These are phyloP conservation scores for Augochlorella aurata DNA, from an alignment of 2,888 invertebrate genomes.

Conservation along the genomic window DNA sequence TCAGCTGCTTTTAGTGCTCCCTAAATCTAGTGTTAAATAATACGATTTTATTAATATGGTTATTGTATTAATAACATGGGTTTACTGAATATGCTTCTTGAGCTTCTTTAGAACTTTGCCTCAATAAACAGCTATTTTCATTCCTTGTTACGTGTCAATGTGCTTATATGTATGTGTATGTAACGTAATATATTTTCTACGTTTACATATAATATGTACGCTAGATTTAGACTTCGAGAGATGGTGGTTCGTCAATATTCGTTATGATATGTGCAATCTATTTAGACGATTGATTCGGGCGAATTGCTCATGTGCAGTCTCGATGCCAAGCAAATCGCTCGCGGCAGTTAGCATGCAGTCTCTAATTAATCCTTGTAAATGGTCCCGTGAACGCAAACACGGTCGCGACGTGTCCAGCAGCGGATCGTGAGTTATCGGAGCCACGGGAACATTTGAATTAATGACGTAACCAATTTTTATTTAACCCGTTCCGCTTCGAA, in stretches of 20 bases:
- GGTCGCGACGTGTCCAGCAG: neutral
- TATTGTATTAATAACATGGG: too few species aligned
- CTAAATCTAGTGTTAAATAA: too few species aligned
- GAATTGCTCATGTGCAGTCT: slow-evolving; percentile 2
- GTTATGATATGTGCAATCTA: neutral
- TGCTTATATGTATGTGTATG: too few species aligned
- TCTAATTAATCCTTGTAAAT: slow-evolving; percentile 45
- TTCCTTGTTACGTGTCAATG: too few species aligned
- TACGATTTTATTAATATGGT: too few species aligned
- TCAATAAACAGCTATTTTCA: too few species aligned
- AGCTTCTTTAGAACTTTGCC: too few species aligned
- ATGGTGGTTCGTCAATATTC: too few species aligned
- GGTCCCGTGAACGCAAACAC: slow-evolving; percentile 18
- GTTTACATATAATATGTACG: neutral
- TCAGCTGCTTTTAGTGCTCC: too few species aligned
- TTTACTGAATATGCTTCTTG: too few species aligned
- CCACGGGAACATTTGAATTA: neutral
- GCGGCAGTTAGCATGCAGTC: slow-evolving; percentile 20
- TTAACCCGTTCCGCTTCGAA: neutral
- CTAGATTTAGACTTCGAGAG: neutral
- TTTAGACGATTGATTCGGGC: neutral
- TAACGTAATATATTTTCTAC: neutral
- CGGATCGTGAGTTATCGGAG: slow-evolving; percentile 1
- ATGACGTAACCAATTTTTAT: slow-evolving; percentile 2
- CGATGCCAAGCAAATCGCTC: slow-evolving; percentile 25